Conservation (phyloP, 1,140 invertebrate genomes). For the Papilio glaucus region DNA sequence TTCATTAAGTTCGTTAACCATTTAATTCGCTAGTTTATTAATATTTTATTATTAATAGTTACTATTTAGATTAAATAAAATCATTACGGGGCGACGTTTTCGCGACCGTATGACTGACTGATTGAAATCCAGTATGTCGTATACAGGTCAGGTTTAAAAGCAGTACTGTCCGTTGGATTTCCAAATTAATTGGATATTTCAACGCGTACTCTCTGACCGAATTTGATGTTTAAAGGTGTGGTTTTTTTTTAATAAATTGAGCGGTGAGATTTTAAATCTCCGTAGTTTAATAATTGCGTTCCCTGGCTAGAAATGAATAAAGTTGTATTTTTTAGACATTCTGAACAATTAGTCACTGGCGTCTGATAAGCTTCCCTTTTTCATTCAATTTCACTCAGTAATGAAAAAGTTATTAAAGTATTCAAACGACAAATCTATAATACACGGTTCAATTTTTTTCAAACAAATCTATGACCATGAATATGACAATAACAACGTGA, state of each 20-base stretch:
- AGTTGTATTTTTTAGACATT: too few relatives aligned
- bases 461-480: too few relatives aligned
- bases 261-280: not conserved
- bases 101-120: not conserved
- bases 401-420: too few relatives aligned
- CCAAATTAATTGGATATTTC: constrained; percentile 1
- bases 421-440: too few relatives aligned
- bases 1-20: not conserved
- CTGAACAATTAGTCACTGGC: too few relatives aligned
- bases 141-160: not conserved
- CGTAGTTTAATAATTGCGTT: not conserved
- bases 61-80: too few relatives aligned
- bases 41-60: too few relatives aligned
- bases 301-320: not conserved
- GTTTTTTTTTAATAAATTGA: not conserved
- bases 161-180: not conserved
- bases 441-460: too few relatives aligned
- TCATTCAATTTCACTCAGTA: too few relatives aligned
- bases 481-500: too few relatives aligned
- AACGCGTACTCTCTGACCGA: not conserved
- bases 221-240: not conserved
- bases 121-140: not conserved
- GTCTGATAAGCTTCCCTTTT: too few relatives aligned
- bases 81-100: not conserved
- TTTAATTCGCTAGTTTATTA: not conserved